A percentile compares a stretch with the other conserved stretches of the same genome.
Conservation (phyloP, 2,888 invertebrate genomes). For the Eupeodes latifasciatus region DNA sequence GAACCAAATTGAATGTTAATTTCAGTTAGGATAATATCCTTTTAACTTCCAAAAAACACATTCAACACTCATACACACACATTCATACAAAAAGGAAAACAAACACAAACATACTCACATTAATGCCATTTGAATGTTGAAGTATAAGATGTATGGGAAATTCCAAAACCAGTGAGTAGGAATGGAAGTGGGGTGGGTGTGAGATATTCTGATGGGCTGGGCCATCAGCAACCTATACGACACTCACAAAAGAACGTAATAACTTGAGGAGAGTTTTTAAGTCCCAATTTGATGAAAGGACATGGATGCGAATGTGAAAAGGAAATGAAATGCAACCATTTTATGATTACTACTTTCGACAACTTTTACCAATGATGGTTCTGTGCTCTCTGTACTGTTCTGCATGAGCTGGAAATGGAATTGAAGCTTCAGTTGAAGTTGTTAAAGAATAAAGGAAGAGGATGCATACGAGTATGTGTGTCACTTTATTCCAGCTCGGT, state of each 20-base stretch:
- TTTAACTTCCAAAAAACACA: conserved; percentile 63
- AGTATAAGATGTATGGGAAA: conserved; percentile 7
- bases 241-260: neutral
- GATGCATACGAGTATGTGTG: too few species aligned
- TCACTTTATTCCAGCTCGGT: neutral
- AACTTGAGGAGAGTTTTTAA: conserved; percentile 38
- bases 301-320: conserved; percentile 69
- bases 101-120: neutral
- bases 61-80: conserved; percentile 49
- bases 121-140: conserved; percentile 66
- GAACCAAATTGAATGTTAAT: conserved; percentile 72
- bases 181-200: too few species aligned
- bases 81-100: conserved; percentile 18
- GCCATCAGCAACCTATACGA: neutral
- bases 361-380: conserved; percentile 26
- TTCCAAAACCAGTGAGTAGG: neutral
- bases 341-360: conserved; percentile 73
- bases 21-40: conserved; percentile 60
- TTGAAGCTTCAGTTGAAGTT: conserved; percentile 29
- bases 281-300: conserved; percentile 61
- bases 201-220: too few species aligned
- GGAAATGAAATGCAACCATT: conserved; percentile 74
- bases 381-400: neutral
- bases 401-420: neutral
- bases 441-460: neutral